Percentiles rank a stretch among this genome's conserved stretches.
These are phyloP conservation scores for Osmoderma eremita DNA, from an alignment of 2,888 invertebrate genomes.

Conservation along the genomic window DNA sequence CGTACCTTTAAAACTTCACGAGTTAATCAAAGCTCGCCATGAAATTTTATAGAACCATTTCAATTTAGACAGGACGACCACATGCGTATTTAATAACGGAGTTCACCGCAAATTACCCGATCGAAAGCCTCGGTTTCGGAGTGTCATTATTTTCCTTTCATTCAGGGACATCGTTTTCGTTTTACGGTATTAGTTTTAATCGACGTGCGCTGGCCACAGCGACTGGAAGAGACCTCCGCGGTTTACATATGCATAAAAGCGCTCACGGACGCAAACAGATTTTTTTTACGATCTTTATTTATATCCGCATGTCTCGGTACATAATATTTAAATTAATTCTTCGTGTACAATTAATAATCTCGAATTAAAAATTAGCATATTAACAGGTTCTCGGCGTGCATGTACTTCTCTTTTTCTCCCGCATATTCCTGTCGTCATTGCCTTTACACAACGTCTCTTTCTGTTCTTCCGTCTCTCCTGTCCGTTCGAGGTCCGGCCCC, in stretches of 20 bases:
- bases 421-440: background rate
- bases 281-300: constrained; percentile 36
- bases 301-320: constrained; percentile 34
- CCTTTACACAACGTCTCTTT: background rate
- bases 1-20: constrained; percentile 30
- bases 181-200: constrained; percentile 26
- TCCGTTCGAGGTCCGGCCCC: background rate
- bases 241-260: constrained; percentile 19
- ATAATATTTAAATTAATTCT: constrained; percentile 35
- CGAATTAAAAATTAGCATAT: constrained; percentile 38
- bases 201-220: background rate
- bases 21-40: constrained; percentile 39
- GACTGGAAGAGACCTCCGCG: constrained; percentile 34
- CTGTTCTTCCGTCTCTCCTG: no score
- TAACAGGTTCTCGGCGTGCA: constrained; percentile 26
- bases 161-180: constrained; percentile 24
- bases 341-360: constrained; percentile 36
- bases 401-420: background rate
- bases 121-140: constrained; percentile 45
- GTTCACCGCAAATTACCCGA: constrained; percentile 48
- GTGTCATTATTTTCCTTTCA: constrained; percentile 23
- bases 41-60: constrained; percentile 48
- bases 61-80: constrained; percentile 38
- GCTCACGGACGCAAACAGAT: constrained; percentile 7
- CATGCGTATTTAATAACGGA: constrained; percentile 47